These are phyloP conservation scores for Myopa tessellatipennis DNA, from an alignment of 2,888 invertebrate species.

Conservation along the genomic window DNA sequence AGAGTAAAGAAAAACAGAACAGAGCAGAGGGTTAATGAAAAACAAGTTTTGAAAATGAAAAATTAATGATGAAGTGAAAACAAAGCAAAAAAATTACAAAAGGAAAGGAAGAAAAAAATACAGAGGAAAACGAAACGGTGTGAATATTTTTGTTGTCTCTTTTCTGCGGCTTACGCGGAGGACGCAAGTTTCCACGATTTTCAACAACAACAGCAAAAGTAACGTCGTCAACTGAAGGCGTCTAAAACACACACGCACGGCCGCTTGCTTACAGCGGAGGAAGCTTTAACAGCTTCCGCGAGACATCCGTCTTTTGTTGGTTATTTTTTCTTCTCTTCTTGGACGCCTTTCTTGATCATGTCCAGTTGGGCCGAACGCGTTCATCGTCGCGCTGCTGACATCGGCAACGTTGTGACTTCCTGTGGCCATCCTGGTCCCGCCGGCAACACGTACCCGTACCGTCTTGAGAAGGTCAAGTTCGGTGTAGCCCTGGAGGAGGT, in stretches of 20 bases:
- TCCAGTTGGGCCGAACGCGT: slow-evolving; percentile 93
- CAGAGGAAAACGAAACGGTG: slow-evolving; percentile 9
- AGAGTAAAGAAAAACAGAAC: slow-evolving; percentile 11
- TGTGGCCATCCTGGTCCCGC: slow-evolving; percentile 82
- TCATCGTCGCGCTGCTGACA: slow-evolving; percentile 90
- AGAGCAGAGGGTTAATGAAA: neutral
- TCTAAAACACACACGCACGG: slow-evolving; percentile 3
- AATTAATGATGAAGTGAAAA: neutral
- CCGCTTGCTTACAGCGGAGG: neutral
- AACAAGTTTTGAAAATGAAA: neutral
- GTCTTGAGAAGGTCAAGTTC: slow-evolving; percentile 94
- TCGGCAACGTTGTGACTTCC: slow-evolving; percentile 90
- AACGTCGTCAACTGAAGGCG: neutral
- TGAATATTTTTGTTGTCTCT: slow-evolving; percentile 5
- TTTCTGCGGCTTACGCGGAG: neutral
- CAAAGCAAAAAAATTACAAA: slow-evolving; percentile 13
- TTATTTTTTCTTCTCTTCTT: too few relatives aligned
- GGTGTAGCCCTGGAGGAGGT: slow-evolving; percentile 92
- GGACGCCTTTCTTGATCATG: slow-evolving; percentile 69
- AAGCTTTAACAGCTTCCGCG: neutral
- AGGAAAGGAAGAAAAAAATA: slow-evolving; percentile 6
- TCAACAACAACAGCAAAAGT: neutral
- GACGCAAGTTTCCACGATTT: slow-evolving; percentile 14
- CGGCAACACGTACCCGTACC: slow-evolving; percentile 80
- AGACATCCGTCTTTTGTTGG: neutral